These are phyloP conservation scores for Neofelis nebulosa DNA, from an alignment of 2,113 vertebrate species.

Conservation along the genomic window DNA sequence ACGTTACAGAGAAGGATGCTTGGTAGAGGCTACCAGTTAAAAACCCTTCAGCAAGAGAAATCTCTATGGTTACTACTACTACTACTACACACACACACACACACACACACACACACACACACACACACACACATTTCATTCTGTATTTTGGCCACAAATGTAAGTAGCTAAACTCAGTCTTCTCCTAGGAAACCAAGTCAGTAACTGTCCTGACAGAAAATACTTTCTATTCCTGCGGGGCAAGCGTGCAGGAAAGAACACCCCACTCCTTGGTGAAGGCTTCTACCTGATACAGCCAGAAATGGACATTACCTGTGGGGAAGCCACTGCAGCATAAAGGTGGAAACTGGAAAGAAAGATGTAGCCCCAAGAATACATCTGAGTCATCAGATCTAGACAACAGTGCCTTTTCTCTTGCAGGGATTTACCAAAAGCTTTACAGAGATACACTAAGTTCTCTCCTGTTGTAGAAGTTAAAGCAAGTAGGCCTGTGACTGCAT, in stretches of 20 bases:
- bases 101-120: background rate
- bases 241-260: background rate
- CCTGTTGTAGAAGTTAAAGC: background rate
- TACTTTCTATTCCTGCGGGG: background rate
- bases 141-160: background rate
- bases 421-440: background rate
- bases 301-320: background rate
- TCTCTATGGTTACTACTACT: background rate
- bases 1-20: background rate
- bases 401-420: background rate
- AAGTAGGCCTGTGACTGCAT: background rate
- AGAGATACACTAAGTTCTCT: background rate
- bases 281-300: background rate
- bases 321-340: background rate
- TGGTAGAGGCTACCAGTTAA: background rate
- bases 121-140: background rate
- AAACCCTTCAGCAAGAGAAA: slow-evolving; percentile 4
- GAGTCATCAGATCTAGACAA: background rate
- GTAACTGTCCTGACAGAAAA: slow-evolving; percentile 3
- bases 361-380: background rate
- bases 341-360: background rate
- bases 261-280: background rate
- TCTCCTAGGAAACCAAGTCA: slow-evolving; percentile 50
- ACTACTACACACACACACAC: background rate
- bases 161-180: slow-evolving; percentile 37